Percentiles rank a stretch among this genome's conserved stretches.
These are phyloP conservation scores for Neodiprion pinetum DNA, from an alignment of 1,140 invertebrate species.

Conservation along the genomic window DNA sequence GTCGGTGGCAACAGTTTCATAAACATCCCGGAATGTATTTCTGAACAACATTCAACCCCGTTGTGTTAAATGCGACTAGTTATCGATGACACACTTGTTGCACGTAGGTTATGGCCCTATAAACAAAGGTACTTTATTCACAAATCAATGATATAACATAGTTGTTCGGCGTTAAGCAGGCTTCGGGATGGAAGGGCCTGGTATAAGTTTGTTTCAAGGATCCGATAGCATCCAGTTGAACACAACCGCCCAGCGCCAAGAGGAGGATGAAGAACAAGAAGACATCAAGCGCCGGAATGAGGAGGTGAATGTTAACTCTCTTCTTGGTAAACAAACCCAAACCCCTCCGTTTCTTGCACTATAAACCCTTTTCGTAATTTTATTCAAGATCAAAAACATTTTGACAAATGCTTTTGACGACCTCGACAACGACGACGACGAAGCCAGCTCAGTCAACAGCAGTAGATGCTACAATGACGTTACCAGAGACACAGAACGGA, in stretches of 20 bases:
- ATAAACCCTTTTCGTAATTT: neutral
- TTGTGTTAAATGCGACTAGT: constrained; percentile 26
- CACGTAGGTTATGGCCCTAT: constrained; percentile 58
- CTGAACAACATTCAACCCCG: neutral
- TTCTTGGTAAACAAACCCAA: neutral
- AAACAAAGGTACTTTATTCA: constrained; percentile 56
- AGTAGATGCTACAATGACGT: constrained; percentile 45
- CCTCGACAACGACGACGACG: constrained; percentile 50
- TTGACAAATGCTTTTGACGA: constrained; percentile 52
- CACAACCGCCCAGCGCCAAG: constrained; percentile 42
- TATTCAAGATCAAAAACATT: constrained; percentile 44
- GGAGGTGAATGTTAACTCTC: constrained; percentile 42
- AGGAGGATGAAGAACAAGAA: constrained; percentile 57
- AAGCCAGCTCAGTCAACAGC: constrained; percentile 49
- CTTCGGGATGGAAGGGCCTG: constrained; percentile 54
- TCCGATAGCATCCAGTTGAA: constrained; percentile 51
- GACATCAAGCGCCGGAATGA: constrained; percentile 51
- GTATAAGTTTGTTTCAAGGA: constrained; percentile 56
- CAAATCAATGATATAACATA: constrained; percentile 37
- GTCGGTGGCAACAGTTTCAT: constrained; percentile 26
- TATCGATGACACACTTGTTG: constrained; percentile 53
- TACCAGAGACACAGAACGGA: constrained; percentile 34
- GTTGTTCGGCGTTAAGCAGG: constrained; percentile 23
- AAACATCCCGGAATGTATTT: constrained; percentile 19
- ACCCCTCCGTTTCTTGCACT: neutral